Evolutionary conservation across 2,888 invertebrate genomes (phyloP).

Genomic region (Helicoverpa assulta): DNA sequence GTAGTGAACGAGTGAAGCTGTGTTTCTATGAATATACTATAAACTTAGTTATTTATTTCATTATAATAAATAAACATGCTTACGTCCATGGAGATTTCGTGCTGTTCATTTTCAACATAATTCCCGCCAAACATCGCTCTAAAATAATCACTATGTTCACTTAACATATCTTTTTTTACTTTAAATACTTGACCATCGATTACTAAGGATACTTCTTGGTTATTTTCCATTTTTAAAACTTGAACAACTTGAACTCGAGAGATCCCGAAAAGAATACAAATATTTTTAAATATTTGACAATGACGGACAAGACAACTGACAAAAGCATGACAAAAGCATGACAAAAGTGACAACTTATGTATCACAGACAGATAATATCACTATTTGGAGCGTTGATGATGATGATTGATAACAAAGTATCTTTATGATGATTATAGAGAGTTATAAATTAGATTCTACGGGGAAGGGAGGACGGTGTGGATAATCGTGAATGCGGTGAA

Average conservation of each 20-base stretch:
- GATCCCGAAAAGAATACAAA: neutral
- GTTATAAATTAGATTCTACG: no score
- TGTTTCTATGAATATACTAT: no score
- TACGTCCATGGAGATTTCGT: slow-evolving; percentile 82
- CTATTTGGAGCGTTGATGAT: no score
- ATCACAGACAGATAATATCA: no score
- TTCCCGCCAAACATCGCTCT: slow-evolving; percentile 86
- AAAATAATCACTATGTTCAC: slow-evolving; percentile 85
- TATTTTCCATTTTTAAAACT: slow-evolving; percentile 54
- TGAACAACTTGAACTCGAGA: neutral
- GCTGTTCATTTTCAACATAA: slow-evolving; percentile 79
- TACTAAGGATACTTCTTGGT: slow-evolving; percentile 72
- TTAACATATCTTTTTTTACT: slow-evolving; percentile 75
- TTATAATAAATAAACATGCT: slow-evolving; percentile 52
- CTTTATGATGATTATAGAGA: no score
- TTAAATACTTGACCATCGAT: slow-evolving; percentile 76
- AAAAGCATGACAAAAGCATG: no score
- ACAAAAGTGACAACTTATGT: no score
- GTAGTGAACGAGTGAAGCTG: no score
- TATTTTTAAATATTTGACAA: neutral
- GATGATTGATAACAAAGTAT: no score
- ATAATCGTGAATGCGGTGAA: no score
- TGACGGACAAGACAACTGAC: neutral
- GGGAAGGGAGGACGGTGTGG: no score
- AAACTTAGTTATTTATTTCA: neutral